phyloP scores from a whole-genome alignment of 2,113 vertebrate genomes.

The Brienomyrus brachyistius region DNA sequence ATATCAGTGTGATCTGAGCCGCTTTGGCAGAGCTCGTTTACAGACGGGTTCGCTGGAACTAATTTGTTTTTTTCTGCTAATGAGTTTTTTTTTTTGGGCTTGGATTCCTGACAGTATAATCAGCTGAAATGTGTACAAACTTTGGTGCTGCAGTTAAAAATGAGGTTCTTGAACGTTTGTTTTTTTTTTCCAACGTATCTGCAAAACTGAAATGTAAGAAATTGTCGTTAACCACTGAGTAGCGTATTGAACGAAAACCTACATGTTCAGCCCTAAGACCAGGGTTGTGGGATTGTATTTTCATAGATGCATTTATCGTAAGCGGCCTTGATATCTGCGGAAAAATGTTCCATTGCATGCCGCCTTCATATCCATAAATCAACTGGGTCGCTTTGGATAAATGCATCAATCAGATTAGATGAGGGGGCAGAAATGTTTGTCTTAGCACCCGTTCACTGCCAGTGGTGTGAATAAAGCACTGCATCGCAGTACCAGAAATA shows the following conservation, averaged over 20 bases:
- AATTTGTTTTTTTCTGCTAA: not conserved
- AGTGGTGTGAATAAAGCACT: not conserved
- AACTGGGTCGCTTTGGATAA: not conserved
- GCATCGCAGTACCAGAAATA: not conserved
- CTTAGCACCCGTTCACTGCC: not conserved
- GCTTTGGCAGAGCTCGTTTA: not conserved
- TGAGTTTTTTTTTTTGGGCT: not conserved
- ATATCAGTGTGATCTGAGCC: not conserved
- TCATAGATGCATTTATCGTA: not conserved
- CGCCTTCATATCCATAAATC: not conserved
- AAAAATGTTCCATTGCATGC: not conserved
- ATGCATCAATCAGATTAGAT: not conserved
- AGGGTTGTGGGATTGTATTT: not conserved
- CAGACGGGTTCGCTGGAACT: not conserved
- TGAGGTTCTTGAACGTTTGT: not conserved
- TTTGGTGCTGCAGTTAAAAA: not conserved
- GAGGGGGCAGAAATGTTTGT: not conserved
- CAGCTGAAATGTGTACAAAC: not conserved
- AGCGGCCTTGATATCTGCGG: not conserved
- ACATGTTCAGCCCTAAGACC: not conserved
- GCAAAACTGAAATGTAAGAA: not conserved
- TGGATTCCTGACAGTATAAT: not conserved
- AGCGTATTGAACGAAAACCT: not conserved
- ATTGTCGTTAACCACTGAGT: not conserved
- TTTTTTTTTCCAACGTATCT: not conserved